Conservation (phyloP, 2,113 vertebrate species). For the Bettongia penicillata region DNA sequence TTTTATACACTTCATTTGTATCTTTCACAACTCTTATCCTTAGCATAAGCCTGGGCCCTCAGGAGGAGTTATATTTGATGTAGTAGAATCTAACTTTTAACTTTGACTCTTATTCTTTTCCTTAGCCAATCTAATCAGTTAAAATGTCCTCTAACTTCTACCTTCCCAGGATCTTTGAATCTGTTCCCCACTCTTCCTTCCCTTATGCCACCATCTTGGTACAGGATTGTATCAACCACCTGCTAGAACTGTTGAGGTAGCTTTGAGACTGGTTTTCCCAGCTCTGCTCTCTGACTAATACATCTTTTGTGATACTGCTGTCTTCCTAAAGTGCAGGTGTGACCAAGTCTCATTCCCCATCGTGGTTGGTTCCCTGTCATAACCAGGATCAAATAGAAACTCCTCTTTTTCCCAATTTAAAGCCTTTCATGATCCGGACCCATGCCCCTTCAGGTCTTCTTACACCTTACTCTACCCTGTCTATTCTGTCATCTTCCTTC, state of each 20-base stretch:
- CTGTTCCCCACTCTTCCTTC: neutral
- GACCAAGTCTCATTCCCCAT: neutral
- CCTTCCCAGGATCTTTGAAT: neutral
- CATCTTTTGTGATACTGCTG: neutral
- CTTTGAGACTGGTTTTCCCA: neutral
- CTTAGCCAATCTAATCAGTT: neutral
- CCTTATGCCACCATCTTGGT: neutral
- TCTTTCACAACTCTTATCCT: neutral
- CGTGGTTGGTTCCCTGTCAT: neutral
- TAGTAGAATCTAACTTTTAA: neutral
- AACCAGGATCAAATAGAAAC: neutral
- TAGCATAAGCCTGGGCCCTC: neutral
- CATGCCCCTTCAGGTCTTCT: neutral
- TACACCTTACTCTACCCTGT: neutral
- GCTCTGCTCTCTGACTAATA: neutral
- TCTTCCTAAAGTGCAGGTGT: neutral
- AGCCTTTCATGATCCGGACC: neutral
- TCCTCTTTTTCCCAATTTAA: neutral
- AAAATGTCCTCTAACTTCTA: neutral
- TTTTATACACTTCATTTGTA: neutral
- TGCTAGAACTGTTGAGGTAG: neutral
- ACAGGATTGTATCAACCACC: neutral
- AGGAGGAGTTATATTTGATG: neutral
- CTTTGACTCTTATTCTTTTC: neutral
- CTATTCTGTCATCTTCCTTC: neutral